A percentile compares a stretch with the other conserved stretches of the same genome.
phyloP scores from a whole-genome alignment of 1,140 invertebrate genomes.

The Cydia fagiglandana region DNA sequence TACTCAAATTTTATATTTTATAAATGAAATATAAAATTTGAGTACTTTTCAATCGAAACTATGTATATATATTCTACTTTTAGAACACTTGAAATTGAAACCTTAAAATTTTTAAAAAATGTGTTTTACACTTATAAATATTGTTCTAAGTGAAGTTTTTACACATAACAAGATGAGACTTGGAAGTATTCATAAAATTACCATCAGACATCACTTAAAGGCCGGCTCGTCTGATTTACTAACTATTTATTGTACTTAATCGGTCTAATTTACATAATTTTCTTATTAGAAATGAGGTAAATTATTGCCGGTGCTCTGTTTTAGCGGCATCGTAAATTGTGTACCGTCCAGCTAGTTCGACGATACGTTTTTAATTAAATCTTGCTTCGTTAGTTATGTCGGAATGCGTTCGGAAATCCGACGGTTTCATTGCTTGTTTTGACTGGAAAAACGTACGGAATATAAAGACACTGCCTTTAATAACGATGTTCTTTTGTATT shows the following conservation, averaged over 20 bases:
- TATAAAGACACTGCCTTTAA: not conserved
- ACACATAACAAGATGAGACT: not conserved
- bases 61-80: too few relatives aligned
- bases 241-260: constrained; percentile 77
- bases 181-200: constrained; percentile 28
- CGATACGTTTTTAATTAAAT: constrained; percentile 75
- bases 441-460: constrained; percentile 22
- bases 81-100: too few relatives aligned
- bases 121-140: not conserved
- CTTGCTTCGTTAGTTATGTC: constrained; percentile 58
- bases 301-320: constrained; percentile 66
- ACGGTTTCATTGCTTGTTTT: constrained; percentile 32
- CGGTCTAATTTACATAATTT: constrained; percentile 73
- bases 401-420: constrained; percentile 48
- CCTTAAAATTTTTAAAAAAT: too few relatives aligned
- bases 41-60: too few relatives aligned
- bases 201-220: constrained; percentile 30
- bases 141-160: constrained; percentile 5
- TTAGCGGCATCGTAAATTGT: constrained; percentile 72
- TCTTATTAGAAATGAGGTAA: constrained; percentile 73
- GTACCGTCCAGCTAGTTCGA: constrained; percentile 50
- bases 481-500: not conserved
- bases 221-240: constrained; percentile 8
- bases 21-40: too few relatives aligned
- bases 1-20: too few relatives aligned